phyloP scores from a whole-genome alignment of 2,113 vertebrate genomes.

The Beaufortia kweichowensis region DNA sequence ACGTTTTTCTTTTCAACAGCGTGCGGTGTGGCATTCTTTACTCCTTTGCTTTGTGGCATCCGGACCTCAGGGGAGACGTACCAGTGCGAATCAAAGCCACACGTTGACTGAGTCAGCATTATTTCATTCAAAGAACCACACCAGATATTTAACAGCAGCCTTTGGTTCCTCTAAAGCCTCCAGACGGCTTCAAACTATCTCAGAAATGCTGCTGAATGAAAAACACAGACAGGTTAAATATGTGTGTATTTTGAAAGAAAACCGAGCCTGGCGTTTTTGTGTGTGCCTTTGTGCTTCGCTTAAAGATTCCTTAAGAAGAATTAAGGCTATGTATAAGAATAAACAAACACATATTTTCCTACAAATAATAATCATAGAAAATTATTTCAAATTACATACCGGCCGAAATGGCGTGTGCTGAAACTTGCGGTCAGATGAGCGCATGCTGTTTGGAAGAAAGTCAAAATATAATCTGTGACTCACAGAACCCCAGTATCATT shows the following conservation, averaged over 20 bases:
- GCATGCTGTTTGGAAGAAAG: background rate
- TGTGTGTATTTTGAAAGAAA: background rate
- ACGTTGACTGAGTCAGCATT: constrained; percentile 16
- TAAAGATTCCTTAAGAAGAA: too few relatives aligned
- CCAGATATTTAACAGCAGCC: background rate
- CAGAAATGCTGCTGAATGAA: background rate
- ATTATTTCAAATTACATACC: background rate
- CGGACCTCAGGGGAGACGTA: background rate
- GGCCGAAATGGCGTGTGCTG: background rate
- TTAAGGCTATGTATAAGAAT: background rate
- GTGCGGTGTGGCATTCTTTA: background rate
- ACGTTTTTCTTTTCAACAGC: constrained; percentile 14
- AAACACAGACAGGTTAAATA: background rate
- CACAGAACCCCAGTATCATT: background rate
- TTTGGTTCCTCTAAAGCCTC: background rate
- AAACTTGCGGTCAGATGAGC: background rate
- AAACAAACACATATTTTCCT: constrained; percentile 1
- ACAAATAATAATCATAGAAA: background rate
- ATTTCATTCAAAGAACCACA: background rate
- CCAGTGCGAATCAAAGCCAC: background rate
- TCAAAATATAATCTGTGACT: background rate
- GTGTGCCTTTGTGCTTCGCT: too few relatives aligned
- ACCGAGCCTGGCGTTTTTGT: background rate
- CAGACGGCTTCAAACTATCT: background rate
- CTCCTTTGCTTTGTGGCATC: background rate